A percentile compares a stretch with the other conserved stretches of the same genome.
These are phyloP conservation scores for Phylloscopus collybita DNA, from an alignment of 2,797 vertebrate species.

Conservation along the genomic window DNA sequence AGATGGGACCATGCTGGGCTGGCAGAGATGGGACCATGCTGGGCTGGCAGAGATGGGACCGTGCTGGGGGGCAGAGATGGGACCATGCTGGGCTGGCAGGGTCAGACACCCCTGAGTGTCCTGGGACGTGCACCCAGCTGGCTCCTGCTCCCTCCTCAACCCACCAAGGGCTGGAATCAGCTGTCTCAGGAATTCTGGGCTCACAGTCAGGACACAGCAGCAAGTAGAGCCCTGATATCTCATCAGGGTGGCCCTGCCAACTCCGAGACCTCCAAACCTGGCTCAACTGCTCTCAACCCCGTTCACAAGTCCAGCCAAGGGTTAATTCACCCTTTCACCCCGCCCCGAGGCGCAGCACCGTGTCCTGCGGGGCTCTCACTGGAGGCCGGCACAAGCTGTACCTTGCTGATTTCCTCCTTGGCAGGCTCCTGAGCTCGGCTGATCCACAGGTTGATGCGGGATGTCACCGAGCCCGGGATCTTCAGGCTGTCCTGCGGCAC, in stretches of 20 bases:
- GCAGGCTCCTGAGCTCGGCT: constrained; percentile 75
- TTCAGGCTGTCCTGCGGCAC: constrained; percentile 79
- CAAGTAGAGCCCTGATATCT: not conserved
- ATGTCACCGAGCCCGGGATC: constrained; percentile 82
- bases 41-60: too few species aligned
- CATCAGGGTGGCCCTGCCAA: not conserved
- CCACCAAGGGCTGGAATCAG: not conserved
- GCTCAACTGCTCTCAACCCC: not conserved
- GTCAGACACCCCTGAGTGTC: not conserved
- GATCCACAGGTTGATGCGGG: constrained; percentile 87
- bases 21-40: too few species aligned
- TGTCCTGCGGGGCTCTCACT: not conserved
- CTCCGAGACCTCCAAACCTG: not conserved
- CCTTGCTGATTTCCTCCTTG: constrained; percentile 71
- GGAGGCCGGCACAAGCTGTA: not conserved
- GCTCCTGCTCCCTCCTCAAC: not conserved
- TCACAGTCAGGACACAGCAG: not conserved
- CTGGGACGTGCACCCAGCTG: not conserved
- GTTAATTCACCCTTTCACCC: not conserved
- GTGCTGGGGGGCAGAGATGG: not conserved
- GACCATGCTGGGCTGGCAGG: not conserved
- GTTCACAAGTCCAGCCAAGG: not conserved
- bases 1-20: too few species aligned
- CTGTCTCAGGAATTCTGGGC: not conserved
- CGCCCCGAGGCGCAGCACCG: not conserved